Evolutionary conservation across 2,888 invertebrate genomes (phyloP), one percentile per base, ranked within the genome.

Genomic region (Polydesmus complanatus): DNA sequence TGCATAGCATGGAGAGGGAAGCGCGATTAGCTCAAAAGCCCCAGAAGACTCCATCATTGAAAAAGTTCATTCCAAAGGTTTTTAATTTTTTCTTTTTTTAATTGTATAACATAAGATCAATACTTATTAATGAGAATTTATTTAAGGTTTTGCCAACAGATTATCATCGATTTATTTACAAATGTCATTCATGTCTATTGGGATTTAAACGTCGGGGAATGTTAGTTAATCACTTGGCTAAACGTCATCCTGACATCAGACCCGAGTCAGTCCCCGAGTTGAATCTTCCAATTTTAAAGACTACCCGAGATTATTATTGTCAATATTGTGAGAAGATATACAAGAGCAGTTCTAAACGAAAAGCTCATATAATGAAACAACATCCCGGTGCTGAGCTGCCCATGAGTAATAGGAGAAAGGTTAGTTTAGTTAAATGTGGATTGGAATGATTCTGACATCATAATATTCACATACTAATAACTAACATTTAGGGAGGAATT

Each of bases 151-250:
- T 73, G 19, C 81, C 83, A 0, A 81, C 79, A 14, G 84, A 85
- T 73, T 85, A 83, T 70, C 81, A 83, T 69, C 77, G 83, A 56
- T 86, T 83, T 70, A 80, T 84, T 63, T 87, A 84, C 73, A 87
- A 86, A 71, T 88, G 88, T 70, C 82, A 84, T 67, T 78, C 79
- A 56, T 88, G 88, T 73, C 73, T 83, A 69, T 75, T 86, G 27
- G 85, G 86, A 64, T 86, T 88, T 70, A 85, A 91, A 77, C 78
- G 90, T 60, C 81, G 90, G 64, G 91, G 90, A 1, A 87, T 88
- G 85, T 74, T 86, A 52, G 86, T 87, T 2, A 92, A 91, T 74
- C 91, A 92, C 73, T 74, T 90, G 67, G 88, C 85, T 63, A 88
- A 87, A 70, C 67, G 73, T 19, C 76, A 76, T 66, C 76, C 76